phyloP scores from a whole-genome alignment of 2,888 invertebrate species.

The Abrostola tripartita region DNA sequence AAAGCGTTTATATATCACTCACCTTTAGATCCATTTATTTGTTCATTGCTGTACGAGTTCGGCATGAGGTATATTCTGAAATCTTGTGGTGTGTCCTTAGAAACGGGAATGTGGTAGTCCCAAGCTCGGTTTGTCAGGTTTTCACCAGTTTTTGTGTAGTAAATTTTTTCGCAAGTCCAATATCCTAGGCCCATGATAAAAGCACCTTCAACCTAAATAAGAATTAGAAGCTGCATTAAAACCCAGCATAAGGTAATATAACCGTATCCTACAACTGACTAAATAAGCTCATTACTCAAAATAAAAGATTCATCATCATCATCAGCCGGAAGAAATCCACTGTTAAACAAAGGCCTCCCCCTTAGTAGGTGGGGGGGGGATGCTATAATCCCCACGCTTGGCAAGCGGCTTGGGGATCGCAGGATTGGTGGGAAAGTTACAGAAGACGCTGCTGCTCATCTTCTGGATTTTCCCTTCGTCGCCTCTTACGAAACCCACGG shows the following conservation, averaged over 20 bases:
- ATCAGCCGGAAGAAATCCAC: too few relatives aligned
- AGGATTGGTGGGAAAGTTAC: too few relatives aligned
- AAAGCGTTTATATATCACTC: neutral
- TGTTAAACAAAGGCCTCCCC: too few relatives aligned
- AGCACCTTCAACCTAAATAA: conserved; percentile 88
- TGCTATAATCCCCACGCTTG: too few relatives aligned
- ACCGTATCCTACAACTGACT: neutral
- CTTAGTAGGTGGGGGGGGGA: too few relatives aligned
- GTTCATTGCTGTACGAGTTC: conserved; percentile 51
- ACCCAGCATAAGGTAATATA: too few relatives aligned
- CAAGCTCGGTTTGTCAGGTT: conserved; percentile 90
- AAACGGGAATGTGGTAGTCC: conserved; percentile 90
- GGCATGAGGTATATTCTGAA: conserved; percentile 87
- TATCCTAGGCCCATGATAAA: conserved; percentile 91
- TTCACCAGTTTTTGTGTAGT: conserved; percentile 87
- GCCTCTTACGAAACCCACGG: too few relatives aligned
- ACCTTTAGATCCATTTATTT: conserved; percentile 68
- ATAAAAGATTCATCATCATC: too few relatives aligned
- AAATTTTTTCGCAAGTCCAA: conserved; percentile 90
- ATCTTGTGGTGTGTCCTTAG: conserved; percentile 90
- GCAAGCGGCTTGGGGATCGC: too few relatives aligned
- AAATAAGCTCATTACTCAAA: neutral
- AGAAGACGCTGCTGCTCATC: too few relatives aligned
- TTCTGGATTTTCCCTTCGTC: too few relatives aligned
- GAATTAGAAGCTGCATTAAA: conserved; percentile 1